Evolutionary conservation across 2,888 invertebrate genomes (phyloP), one percentile per base, ranked within the genome.

Genomic region (Drosophila prolongata): DNA sequence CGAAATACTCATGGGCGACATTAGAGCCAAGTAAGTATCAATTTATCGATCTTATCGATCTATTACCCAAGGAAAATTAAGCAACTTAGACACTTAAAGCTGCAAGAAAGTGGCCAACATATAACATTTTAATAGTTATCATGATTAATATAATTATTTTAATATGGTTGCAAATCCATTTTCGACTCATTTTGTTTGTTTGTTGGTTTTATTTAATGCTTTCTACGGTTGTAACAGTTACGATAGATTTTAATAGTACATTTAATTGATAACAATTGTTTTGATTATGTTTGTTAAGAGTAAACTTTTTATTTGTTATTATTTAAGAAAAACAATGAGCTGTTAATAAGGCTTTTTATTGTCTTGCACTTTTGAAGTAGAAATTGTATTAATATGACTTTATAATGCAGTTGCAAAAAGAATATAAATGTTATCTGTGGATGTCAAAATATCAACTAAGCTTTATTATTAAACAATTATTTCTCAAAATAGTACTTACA

Each of bases 1-100:
- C 91, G 98, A 99, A 93, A 98, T 98, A 90, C 94, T 99, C 62
- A 97, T 99, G 96, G 97, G 98, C 91, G 98, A 99, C 91, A 98
- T 99, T 90, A 94, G 98, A 83, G 95, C 97, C 71, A 95, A 97
- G 91, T 94, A 70, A 87, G 86, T 80, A 47, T 34, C 14, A 27
- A 27, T 27, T 13, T 14, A 1, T n/a, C 0, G 16, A 34, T 34
- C 1, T n/a, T 3, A 3, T 46, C 3, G 30, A 9, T 24, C 24
- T 8, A 8, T 44, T 44, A 44, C 8, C 44, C 8, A 13, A 24
- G 6, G 6, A 13, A 44, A 44, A 8, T 44, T 0, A 1, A 24
- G 13, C 2, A 44, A 19, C 16, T 16, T 16, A 1, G 16, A 1
- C 13, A 24, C 6, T 1, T 11, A 44, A 24, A 44, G 11, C 44